Evolutionary conservation across 1,140 invertebrate genomes (phyloP), one percentile per base, ranked within the genome.

Genomic region (Micrasema longulum): DNA sequence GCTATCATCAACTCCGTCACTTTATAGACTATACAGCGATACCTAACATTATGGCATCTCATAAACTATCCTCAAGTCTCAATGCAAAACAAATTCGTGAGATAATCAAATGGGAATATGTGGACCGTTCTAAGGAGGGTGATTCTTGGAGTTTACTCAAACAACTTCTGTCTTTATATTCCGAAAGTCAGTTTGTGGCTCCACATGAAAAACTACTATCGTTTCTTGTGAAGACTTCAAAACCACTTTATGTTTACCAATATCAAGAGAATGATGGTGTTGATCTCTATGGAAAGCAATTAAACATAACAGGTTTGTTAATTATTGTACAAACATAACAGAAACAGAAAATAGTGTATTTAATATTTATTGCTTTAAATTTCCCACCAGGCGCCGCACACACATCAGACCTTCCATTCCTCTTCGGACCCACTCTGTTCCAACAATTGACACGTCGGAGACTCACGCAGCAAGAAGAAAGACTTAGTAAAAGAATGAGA

Each of bases 371-470:
- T 43, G 5, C 12, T 38, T 38, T 38, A n/a, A n/a, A n/a, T n/a
- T n/a, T n/a, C n/a, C n/a, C 11, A 43, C 10, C 63, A 88, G 88
- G 88, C 20, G 87, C 89, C 18, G 84, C 85, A 0, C 88, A 91
- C 76, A 87, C 89, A 23, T 83, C 89, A 0, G 90, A 92, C 76
- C 79, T 92, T 63, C 79, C 91, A 2, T 85, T 90, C 22, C 77
- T 91, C 18, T 84, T 92, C 62, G 91, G 91, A 12, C 88, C 90
- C 23, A 83, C 87, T 12, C 78, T 90, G 6, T 87, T 90, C 71
- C 86, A 89, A 63, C 88, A 89, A 80, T 79, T 88, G 67, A 83
- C 86, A 1, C 82, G 88, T 35, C 80, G 89, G 47, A 78, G 87
- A 16, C 84, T 89, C 22, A 87, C 83, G 20, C 75, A 79, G 23